Base-by-base conservation (phyloP, 2,797 vertebrate genomes). In the Holocentrus rufus region DNA sequence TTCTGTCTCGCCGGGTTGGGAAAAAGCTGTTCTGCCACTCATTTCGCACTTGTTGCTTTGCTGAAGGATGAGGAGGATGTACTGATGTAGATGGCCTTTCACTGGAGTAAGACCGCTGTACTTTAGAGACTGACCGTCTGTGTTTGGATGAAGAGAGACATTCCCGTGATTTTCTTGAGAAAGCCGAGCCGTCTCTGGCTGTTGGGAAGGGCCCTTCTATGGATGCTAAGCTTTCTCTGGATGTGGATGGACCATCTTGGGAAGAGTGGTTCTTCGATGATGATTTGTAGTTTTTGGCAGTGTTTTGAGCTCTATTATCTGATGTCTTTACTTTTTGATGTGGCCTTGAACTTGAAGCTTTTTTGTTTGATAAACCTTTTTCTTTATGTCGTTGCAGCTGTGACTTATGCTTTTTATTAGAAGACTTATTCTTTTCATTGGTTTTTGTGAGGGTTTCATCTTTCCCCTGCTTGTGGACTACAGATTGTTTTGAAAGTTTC, bases 281-380 rank as follows among this genome's bases (percentile, higher is more conserved):
- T 0, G 0, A 7, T 61, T 0, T 14, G 0, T 34, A 22, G 27
- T 60, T 71, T 20, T 0, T n/a, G 49, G 2, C 0, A 0, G 2
- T 72, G 2, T 2, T 13, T 34, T 27, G 46, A 30, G 13, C 0
- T 1, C 5, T 22, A n/a, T 36, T 60, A 1, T 56, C 22, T 7
- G 17, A 30, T 22, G 27, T 17, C 42, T 64, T 65, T 18, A 20
- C 31, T 47, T 47, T 31, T 57, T n/a, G 22, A 7, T 17, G 10
- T 15, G 13, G 13, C 22, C 0, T 13, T 46, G 50, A 22, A 5
- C 23, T 39, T 20, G 4, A 13, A 39, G 11, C 23, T 53, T 46
- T 42, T 27, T 14, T 5, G 55, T 25, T 66, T 9, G 10, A 4
- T 0, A 1, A 4, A 46, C 2, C 20, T 25, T 1, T 31, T 18